Evolutionary conservation across 1,140 invertebrate species (phyloP).

Genomic region (Philaenus spumarius): DNA sequence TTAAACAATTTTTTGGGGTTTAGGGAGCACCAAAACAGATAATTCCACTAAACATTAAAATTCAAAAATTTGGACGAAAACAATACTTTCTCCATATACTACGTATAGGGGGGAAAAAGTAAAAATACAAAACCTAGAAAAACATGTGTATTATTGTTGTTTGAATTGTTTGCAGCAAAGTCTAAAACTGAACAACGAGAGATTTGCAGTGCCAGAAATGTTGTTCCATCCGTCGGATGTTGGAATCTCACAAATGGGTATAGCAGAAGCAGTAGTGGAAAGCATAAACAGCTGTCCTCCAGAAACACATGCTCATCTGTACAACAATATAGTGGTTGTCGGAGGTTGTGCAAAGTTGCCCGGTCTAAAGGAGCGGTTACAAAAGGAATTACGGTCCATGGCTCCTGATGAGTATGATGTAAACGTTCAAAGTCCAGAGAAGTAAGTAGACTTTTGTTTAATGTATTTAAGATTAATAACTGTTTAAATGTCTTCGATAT

Average conservation of each 20-base stretch:
- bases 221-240: constrained; percentile 94
- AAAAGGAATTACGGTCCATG: constrained; percentile 69
- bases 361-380: constrained; percentile 76
- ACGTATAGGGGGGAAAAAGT: no score
- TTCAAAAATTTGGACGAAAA: no score
- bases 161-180: constrained; percentile 67
- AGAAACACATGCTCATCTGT: constrained; percentile 72
- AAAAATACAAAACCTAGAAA: no score
- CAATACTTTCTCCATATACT: no score
- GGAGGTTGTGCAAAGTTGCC: constrained; percentile 84
- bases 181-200: constrained; percentile 82
- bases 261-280: constrained; percentile 81
- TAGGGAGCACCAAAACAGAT: no score
- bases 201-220: constrained; percentile 90
- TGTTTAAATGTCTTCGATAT: no score
- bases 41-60: no score
- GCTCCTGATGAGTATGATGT: constrained; percentile 71
- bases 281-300: constrained; percentile 64
- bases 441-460: constrained; percentile 44
- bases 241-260: constrained; percentile 90
- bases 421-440: constrained; percentile 59
- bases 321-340: constrained; percentile 83
- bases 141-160: no score
- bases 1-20: no score
- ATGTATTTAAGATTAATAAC: no score